Conservation (phyloP, 2,888 invertebrate genomes). For the Halictus ligatus region DNA sequence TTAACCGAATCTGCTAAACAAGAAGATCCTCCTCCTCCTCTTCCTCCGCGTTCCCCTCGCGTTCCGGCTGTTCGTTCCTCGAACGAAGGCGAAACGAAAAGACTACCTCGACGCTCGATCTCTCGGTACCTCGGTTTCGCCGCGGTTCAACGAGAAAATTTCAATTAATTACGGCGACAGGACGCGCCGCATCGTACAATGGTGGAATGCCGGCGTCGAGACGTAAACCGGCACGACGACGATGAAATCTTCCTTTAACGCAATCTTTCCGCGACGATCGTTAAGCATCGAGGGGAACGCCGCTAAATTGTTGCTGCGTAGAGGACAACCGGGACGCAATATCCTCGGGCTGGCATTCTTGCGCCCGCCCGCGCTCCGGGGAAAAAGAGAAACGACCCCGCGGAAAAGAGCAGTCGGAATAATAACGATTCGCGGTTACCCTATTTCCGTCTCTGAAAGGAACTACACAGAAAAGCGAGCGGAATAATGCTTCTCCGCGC, state of each 20-base stretch:
- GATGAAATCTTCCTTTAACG: constrained; percentile 1
- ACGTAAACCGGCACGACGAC: not conserved
- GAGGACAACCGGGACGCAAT: not conserved
- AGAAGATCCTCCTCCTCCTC: not conserved
- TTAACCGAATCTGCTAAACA: constrained; percentile 47
- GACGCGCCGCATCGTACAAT: not conserved
- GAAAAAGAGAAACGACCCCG: not conserved
- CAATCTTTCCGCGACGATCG: constrained; percentile 23
- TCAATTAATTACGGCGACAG: constrained; percentile 25
- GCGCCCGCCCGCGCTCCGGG: not conserved
- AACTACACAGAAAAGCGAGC: not conserved
- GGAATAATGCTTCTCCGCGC: not conserved
- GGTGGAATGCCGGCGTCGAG: not conserved
- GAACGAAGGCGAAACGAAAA: constrained; percentile 7
- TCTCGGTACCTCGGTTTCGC: not conserved
- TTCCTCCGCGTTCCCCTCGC: not conserved
- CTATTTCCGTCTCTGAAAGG: not conserved
- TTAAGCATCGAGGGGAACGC: constrained; percentile 2
- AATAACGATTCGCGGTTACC: not conserved
- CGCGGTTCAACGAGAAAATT: not conserved
- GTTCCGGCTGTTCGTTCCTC: not conserved
- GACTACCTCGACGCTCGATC: not conserved
- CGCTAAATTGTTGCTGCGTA: not conserved
- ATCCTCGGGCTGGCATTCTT: not conserved
- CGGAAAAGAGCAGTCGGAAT: not conserved